These are phyloP conservation scores for Watsonalla binaria DNA, from an alignment of 2,888 invertebrate species.

Conservation along the genomic window DNA sequence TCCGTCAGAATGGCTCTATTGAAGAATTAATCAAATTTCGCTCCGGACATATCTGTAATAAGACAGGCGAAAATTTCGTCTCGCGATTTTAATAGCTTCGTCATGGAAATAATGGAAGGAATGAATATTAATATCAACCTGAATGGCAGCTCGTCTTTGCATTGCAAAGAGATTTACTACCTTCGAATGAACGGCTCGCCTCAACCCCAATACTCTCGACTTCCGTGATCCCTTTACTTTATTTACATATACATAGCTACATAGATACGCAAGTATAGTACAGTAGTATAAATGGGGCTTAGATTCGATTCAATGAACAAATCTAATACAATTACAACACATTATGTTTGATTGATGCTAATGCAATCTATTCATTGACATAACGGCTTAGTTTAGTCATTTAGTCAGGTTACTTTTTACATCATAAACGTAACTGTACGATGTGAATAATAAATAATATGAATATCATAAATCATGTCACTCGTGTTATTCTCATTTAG, in stretches of 20 bases:
- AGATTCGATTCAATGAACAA: no score
- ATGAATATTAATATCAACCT: conserved; percentile 65
- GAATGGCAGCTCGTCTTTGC: conserved; percentile 57
- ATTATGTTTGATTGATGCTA: no score
- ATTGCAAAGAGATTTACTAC: conserved; percentile 54
- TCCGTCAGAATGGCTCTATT: conserved; percentile 10
- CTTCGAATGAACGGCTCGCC: conserved; percentile 6
- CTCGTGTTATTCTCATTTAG: no score
- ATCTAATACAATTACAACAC: no score
- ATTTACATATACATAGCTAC: not conserved
- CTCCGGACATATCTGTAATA: conserved; percentile 47
- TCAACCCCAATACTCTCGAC: not conserved
- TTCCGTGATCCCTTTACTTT: not conserved
- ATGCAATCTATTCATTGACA: no score
- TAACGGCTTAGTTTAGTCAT: no score
- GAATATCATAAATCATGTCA: no score
- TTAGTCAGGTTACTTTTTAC: no score
- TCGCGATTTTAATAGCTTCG: conserved; percentile 58
- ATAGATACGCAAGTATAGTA: not conserved
- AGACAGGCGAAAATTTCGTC: conserved; percentile 38
- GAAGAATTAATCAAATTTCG: conserved; percentile 43
- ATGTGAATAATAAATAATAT: no score
- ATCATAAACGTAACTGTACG: no score
- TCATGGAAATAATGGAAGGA: conserved; percentile 55
- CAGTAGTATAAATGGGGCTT: no score